Percentiles rank a stretch among this genome's conserved stretches.
Evolutionary conservation across 2,888 invertebrate genomes (phyloP).

Genomic region (Thyatira batis): DNA sequence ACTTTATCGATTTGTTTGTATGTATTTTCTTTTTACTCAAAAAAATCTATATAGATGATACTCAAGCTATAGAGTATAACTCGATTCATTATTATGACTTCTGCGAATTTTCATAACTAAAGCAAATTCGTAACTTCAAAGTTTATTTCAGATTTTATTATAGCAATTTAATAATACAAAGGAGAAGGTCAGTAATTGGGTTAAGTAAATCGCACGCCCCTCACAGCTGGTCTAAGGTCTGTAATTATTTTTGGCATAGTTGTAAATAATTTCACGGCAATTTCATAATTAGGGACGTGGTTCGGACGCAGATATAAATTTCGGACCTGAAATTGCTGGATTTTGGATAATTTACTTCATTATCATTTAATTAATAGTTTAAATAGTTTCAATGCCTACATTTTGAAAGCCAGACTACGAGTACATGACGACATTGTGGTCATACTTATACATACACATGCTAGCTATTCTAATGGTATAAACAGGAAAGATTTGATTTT

Average conservation of each 20-base stretch:
- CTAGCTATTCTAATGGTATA: too few relatives aligned
- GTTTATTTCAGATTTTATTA: background rate
- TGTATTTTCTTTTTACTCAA: too few relatives aligned
- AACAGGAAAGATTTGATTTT: too few relatives aligned
- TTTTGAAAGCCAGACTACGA: too few relatives aligned
- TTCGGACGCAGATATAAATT: too few relatives aligned
- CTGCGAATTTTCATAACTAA: background rate
- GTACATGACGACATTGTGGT: too few relatives aligned
- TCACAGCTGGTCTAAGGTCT: constrained; percentile 10
- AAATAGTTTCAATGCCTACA: background rate
- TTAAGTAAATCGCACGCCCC: background rate
- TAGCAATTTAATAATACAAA: background rate
- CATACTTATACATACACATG: too few relatives aligned
- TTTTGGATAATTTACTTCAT: background rate
- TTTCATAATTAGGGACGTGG: too few relatives aligned
- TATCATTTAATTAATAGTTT: background rate
- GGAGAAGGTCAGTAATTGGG: background rate
- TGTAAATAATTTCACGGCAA: background rate
- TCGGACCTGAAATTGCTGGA: background rate
- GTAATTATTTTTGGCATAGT: constrained; percentile 14
- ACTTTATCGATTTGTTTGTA: too few relatives aligned
- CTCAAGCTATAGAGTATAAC: too few relatives aligned
- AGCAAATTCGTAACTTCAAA: background rate
- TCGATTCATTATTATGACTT: background rate
- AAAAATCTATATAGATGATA: too few relatives aligned